These are phyloP conservation scores for Hipparchia sbordonii DNA, from an alignment of 2,888 invertebrate species.

Conservation along the genomic window DNA sequence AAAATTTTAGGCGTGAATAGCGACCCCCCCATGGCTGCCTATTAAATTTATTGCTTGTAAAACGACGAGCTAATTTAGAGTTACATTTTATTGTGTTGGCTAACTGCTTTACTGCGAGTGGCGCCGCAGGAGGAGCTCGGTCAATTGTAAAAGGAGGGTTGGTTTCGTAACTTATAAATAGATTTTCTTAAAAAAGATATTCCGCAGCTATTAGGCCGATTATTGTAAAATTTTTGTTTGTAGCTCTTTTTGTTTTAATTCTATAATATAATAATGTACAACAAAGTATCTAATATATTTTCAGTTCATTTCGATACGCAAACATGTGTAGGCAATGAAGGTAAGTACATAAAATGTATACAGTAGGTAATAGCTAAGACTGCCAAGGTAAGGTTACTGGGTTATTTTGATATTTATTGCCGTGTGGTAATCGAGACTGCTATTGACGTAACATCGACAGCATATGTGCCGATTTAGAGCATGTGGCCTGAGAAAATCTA, in stretches of 20 bases:
- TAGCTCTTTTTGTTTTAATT: background rate
- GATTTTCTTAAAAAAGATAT: no score
- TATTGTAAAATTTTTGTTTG: background rate
- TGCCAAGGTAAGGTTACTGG: background rate
- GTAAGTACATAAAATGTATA: background rate
- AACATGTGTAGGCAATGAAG: no score
- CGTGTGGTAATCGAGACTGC: slow-evolving; percentile 5
- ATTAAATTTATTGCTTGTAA: slow-evolving; percentile 82
- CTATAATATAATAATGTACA: no score
- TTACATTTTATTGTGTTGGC: slow-evolving; percentile 79
- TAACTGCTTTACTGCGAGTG: slow-evolving; percentile 69
- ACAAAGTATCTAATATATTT: no score
- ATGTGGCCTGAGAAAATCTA: background rate
- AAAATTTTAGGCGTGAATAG: slow-evolving; percentile 67
- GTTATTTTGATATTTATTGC: slow-evolving; percentile 15
- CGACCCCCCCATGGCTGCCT: slow-evolving; percentile 60
- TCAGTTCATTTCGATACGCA: no score
- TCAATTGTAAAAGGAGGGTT: slow-evolving; percentile 38
- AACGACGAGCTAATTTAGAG: slow-evolving; percentile 81
- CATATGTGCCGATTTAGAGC: background rate
- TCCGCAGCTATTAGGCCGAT: no score
- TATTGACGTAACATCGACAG: slow-evolving; percentile 7
- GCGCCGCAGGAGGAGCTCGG: slow-evolving; percentile 62
- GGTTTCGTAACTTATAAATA: background rate
- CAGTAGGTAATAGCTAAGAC: background rate